These are phyloP conservation scores for Acrobasis consociella DNA, from an alignment of 2,888 invertebrate species.

Conservation along the genomic window DNA sequence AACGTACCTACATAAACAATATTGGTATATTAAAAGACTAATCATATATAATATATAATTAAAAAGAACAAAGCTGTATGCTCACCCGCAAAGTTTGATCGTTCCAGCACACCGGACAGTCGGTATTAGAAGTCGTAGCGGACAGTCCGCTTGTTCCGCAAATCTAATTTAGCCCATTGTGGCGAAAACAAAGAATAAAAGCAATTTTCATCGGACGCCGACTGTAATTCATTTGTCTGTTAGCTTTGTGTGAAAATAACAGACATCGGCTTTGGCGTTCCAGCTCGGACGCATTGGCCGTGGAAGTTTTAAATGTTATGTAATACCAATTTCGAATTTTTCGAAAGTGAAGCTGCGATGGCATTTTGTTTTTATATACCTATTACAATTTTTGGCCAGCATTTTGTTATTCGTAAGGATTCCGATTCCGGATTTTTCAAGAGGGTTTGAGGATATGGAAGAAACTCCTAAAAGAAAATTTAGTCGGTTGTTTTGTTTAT, in stretches of 20 bases:
- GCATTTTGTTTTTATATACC: not conserved
- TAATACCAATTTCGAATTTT: slow-evolving; percentile 2
- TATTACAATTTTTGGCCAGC: not conserved
- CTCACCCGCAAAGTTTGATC: slow-evolving; percentile 6
- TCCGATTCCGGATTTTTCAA: too few species aligned
- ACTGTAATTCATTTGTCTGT: slow-evolving; percentile 24
- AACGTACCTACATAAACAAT: slow-evolving; percentile 6
- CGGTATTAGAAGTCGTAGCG: slow-evolving; percentile 18
- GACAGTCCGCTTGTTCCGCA: slow-evolving; percentile 16
- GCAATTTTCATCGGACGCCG: slow-evolving; percentile 20
- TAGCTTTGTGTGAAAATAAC: slow-evolving; percentile 23
- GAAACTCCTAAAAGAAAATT: too few species aligned
- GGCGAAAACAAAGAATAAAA: slow-evolving; percentile 24
- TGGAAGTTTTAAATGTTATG: slow-evolving; percentile 7
- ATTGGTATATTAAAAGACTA: not conserved
- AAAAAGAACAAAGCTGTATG: not conserved
- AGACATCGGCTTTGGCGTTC: slow-evolving; percentile 16
- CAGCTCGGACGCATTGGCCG: slow-evolving; percentile 13
- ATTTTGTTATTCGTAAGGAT: too few species aligned
- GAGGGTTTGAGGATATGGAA: too few species aligned
- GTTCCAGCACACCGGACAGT: slow-evolving; percentile 4
- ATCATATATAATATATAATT: too few species aligned
- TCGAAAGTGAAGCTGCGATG: not conserved
- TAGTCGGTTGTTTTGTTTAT: too few species aligned
- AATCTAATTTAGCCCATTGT: slow-evolving; percentile 22